Evolutionary conservation across 2,888 invertebrate genomes (phyloP).

Genomic region (Silvanus unidentatus): DNA sequence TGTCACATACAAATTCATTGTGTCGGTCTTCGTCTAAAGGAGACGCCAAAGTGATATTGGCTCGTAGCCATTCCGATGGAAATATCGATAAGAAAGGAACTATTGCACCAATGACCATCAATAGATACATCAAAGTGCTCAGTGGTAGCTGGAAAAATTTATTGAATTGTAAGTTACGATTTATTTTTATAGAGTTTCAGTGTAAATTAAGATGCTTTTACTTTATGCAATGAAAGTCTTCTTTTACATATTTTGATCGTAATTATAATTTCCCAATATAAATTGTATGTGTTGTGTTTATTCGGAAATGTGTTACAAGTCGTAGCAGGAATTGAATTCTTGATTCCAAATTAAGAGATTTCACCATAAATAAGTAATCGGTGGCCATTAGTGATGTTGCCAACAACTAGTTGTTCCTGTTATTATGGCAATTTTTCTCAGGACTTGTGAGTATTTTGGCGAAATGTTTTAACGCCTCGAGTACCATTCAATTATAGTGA

Average conservation of each 20-base stretch:
- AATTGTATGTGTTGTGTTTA: too few species aligned
- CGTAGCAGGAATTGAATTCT: too few species aligned
- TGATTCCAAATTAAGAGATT: too few species aligned
- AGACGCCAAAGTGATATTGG: slow-evolving; percentile 44
- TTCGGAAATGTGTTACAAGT: too few species aligned
- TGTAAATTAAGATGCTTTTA: not conserved
- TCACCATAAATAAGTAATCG: too few species aligned
- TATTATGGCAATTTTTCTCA: too few species aligned
- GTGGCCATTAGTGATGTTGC: too few species aligned
- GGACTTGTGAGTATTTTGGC: too few species aligned
- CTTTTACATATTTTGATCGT: slow-evolving; percentile 1
- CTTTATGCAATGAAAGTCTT: slow-evolving; percentile 1
- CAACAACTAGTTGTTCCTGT: too few species aligned
- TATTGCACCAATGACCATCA: slow-evolving; percentile 45
- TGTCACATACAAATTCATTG: slow-evolving; percentile 48
- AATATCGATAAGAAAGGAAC: slow-evolving; percentile 50
- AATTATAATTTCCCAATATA: too few species aligned
- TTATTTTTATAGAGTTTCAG: slow-evolving; percentile 5
- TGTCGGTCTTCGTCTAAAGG: slow-evolving; percentile 31
- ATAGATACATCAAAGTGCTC: slow-evolving; percentile 67
- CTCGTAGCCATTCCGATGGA: slow-evolving; percentile 67
- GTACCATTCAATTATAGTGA: too few species aligned
- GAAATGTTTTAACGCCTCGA: too few species aligned
- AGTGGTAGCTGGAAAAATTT: slow-evolving; percentile 78
- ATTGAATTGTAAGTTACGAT: slow-evolving; percentile 62